A percentile compares a stretch with the other conserved stretches of the same genome.
Evolutionary conservation across 2,797 vertebrate genomes (phyloP).

Genomic region (Poeciliopsis paucimaculata): DNA sequence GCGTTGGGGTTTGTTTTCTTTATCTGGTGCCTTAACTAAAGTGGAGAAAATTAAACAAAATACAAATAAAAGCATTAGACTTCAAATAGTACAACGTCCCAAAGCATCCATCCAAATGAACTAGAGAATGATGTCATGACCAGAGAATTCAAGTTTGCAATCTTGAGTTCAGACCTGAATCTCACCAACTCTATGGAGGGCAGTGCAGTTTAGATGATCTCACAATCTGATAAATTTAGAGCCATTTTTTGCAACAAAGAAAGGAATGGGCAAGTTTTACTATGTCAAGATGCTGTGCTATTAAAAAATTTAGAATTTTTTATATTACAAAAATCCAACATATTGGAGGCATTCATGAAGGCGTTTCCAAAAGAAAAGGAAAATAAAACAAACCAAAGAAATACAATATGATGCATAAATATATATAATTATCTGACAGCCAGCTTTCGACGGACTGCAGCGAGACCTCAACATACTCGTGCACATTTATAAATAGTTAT

Average conservation of each 20-base stretch:
- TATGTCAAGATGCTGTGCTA: not conserved
- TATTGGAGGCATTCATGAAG: constrained; percentile 86
- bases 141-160: not conserved
- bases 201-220: not conserved
- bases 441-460: constrained; percentile 53
- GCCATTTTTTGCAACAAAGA: not conserved
- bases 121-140: not conserved
- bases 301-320: not conserved
- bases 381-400: constrained; percentile 69
- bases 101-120: not conserved
- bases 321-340: not conserved
- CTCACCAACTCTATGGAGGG: not conserved
- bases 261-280: not conserved
- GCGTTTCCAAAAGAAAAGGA: constrained; percentile 83
- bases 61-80: not conserved
- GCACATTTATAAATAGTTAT: constrained; percentile 72
- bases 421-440: constrained; percentile 69
- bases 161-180: not conserved
- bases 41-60: not conserved
- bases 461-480: constrained; percentile 66
- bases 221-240: not conserved
- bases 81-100: not conserved
- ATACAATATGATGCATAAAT: constrained; percentile 75
- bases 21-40: not conserved
- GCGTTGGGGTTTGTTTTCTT: not conserved